phyloP scores from a whole-genome alignment of 2,113 vertebrate species.

The Oreochromis aureus region DNA sequence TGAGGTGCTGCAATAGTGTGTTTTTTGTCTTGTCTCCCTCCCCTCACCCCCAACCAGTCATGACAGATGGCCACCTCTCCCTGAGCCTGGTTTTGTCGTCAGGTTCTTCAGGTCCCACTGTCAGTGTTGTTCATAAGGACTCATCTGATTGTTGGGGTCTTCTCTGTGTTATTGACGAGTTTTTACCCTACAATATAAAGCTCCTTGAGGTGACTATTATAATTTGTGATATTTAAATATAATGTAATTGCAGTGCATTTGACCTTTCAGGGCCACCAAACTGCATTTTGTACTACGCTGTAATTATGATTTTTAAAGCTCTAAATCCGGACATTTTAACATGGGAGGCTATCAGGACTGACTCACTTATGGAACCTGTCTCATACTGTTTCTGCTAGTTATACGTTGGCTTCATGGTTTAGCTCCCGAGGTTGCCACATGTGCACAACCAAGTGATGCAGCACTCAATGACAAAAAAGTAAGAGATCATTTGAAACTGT shows the following conservation, averaged over 20 bases:
- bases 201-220: neutral
- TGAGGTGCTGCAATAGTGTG: neutral
- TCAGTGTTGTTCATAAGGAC: neutral
- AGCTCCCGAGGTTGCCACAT: accelerated
- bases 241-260: neutral
- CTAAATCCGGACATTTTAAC: neutral
- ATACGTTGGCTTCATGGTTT: neutral
- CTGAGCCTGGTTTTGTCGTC: neutral
- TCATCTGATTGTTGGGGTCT: neutral
- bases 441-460: neutral
- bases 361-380: neutral
- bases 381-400: neutral
- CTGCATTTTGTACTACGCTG: neutral
- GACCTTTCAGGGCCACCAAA: neutral
- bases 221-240: neutral
- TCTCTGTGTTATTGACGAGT: neutral
- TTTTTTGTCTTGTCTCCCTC: neutral
- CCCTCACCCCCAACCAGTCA: accelerated
- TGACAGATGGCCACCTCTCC: accelerated
- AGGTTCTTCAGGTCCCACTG: neutral
- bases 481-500: neutral
- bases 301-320: neutral
- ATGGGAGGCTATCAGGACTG: neutral
- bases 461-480: neutral
- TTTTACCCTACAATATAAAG: neutral